Evolutionary conservation across 35 echinoderm and acorn worm species (phyloP).

Genomic region (Apostichopus parvimensis): DNA sequence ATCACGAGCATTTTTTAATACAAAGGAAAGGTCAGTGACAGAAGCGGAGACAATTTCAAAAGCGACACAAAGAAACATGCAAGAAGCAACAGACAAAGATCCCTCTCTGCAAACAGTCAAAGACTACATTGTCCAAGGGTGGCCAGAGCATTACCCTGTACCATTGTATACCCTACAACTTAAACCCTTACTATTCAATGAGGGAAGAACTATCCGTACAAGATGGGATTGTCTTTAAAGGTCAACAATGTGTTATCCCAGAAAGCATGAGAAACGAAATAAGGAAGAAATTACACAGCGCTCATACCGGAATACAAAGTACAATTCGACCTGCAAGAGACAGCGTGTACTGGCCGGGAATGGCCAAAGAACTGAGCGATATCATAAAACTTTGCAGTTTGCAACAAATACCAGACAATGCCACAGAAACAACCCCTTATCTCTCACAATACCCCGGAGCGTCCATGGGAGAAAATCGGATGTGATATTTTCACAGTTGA

Average conservation of each 20-base stretch:
- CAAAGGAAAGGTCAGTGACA: slow-evolving; percentile 26
- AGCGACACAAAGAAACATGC: slow-evolving; percentile 30
- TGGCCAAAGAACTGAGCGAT: slow-evolving; percentile 66
- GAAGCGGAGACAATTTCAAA: slow-evolving; percentile 50
- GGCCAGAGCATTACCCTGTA: neutral
- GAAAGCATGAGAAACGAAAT: slow-evolving; percentile 6
- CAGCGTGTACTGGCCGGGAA: slow-evolving; percentile 67
- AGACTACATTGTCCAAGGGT: slow-evolving; percentile 62
- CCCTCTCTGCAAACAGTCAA: slow-evolving; percentile 34
- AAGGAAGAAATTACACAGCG: slow-evolving; percentile 54
- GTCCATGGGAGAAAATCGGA: slow-evolving; percentile 46
- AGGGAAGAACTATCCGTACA: slow-evolving; percentile 57
- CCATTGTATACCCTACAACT: neutral
- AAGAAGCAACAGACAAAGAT: slow-evolving; percentile 54
- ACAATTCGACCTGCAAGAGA: slow-evolving; percentile 59
- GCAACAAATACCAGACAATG: neutral
- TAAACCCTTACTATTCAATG: slow-evolving; percentile 53
- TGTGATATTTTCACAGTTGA: slow-evolving; percentile 17
- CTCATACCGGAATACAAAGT: slow-evolving; percentile 61
- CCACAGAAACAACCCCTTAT: slow-evolving; percentile 58
- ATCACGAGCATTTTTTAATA: slow-evolving; percentile 50
- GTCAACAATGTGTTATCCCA: slow-evolving; percentile 8
- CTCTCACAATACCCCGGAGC: slow-evolving; percentile 45
- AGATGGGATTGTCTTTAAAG: slow-evolving; percentile 58
- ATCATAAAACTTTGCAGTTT: slow-evolving; percentile 1